These are phyloP conservation scores for Danaus chrysippus DNA, from an alignment of 2,888 invertebrate genomes.

Conservation along the genomic window DNA sequence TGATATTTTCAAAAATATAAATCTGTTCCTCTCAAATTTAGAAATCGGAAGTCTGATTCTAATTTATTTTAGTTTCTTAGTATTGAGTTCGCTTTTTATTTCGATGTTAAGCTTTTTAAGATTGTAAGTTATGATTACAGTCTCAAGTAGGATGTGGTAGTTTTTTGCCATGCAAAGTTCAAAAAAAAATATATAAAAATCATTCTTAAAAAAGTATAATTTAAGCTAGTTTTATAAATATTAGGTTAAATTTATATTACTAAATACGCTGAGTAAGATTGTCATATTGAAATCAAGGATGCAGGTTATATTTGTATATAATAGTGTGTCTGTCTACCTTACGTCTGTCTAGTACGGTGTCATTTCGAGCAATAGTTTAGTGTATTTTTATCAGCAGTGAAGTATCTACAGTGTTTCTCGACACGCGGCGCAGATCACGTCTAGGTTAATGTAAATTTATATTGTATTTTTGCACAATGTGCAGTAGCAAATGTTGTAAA, in stretches of 20 bases:
- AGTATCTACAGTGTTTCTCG: slow-evolving; percentile 23
- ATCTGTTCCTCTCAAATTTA: slow-evolving; percentile 58
- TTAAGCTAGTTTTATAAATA: slow-evolving; percentile 22
- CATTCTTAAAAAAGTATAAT: slow-evolving; percentile 12
- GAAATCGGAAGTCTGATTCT: slow-evolving; percentile 77
- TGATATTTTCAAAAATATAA: slow-evolving; percentile 43
- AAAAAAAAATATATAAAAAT: slow-evolving; percentile 1
- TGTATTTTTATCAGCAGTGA: slow-evolving; percentile 14
- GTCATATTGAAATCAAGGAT: slow-evolving; percentile 27
- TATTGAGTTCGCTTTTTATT: slow-evolving; percentile 50
- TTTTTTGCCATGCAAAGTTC: slow-evolving; percentile 12
- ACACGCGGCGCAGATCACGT: slow-evolving; percentile 27
- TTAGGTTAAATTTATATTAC: slow-evolving; percentile 22
- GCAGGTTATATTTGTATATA: slow-evolving; percentile 45
- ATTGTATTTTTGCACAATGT: slow-evolving; percentile 61
- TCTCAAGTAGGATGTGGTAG: slow-evolving; percentile 21
- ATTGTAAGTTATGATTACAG: slow-evolving; percentile 37
- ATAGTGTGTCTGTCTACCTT: slow-evolving; percentile 35
- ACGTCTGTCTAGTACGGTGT: not conserved
- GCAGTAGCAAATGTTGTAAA: slow-evolving; percentile 67
- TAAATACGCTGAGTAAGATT: slow-evolving; percentile 23
- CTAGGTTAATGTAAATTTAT: slow-evolving; percentile 45
- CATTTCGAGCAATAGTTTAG: slow-evolving; percentile 5
- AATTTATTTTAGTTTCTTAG: slow-evolving; percentile 64
- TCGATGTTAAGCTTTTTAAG: slow-evolving; percentile 44